Conservation (phyloP, 1,140 invertebrate genomes). For the Papilio aristodemus region DNA sequence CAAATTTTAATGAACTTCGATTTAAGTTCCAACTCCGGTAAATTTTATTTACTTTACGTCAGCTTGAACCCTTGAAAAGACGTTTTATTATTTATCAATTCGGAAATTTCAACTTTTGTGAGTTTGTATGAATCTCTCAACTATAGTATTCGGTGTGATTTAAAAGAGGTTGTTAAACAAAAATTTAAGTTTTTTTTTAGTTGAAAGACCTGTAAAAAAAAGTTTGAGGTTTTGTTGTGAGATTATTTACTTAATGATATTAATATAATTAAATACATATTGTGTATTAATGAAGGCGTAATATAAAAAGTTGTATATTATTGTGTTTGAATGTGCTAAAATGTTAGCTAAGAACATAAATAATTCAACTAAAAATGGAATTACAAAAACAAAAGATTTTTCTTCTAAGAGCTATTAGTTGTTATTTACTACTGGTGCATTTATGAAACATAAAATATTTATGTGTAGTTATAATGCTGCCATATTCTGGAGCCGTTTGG, state of each 20-base stretch:
- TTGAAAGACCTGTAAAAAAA: too few species aligned
- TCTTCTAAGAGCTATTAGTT: constrained; percentile 70
- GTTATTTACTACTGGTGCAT: constrained; percentile 72
- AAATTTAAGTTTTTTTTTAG: too few species aligned
- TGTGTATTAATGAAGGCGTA: too few species aligned
- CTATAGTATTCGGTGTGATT: too few species aligned
- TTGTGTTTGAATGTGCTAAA: neutral
- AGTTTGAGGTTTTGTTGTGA: too few species aligned
- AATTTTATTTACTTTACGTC: constrained; percentile 17
- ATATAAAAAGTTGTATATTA: too few species aligned
- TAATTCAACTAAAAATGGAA: neutral
- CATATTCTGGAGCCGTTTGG: constrained; percentile 58
- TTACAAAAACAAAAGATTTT: neutral
- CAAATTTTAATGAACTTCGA: constrained; percentile 24
- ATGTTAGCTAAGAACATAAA: neutral
- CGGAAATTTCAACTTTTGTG: neutral
- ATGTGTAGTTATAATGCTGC: constrained; percentile 67
- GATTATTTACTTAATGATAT: too few species aligned
- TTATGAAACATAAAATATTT: constrained; percentile 78
- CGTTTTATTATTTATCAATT: neutral
- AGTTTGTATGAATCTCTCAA: neutral
- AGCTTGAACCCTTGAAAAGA: constrained; percentile 3
- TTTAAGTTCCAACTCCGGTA: constrained; percentile 16
- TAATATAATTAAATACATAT: too few species aligned
- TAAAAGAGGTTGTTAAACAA: too few species aligned